These are phyloP conservation scores for Pontoporia blainvillei DNA, from an alignment of 2,113 vertebrate species.

Conservation along the genomic window DNA sequence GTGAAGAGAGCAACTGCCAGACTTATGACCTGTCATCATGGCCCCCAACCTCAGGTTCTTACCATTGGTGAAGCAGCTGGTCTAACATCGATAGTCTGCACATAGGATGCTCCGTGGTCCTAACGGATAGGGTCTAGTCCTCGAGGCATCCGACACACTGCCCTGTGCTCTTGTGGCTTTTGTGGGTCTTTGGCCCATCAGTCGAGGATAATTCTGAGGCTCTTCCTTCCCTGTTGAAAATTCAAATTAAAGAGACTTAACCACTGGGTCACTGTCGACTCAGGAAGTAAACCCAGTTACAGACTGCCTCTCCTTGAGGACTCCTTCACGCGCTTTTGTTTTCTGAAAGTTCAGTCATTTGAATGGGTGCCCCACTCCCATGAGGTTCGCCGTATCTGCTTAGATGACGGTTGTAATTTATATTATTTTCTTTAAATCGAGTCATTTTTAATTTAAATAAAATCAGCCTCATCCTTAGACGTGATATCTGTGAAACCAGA, in stretches of 20 bases:
- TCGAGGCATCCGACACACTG: not conserved
- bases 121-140: not conserved
- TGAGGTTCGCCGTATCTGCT: not conserved
- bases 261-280: not conserved
- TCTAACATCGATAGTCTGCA: not conserved
- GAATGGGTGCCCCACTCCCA: not conserved
- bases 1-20: not conserved
- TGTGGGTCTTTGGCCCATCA: not conserved
- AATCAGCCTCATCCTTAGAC: not conserved
- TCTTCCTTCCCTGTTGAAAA: not conserved
- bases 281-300: not conserved
- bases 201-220: not conserved
- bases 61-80: not conserved
- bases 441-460: not conserved
- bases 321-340: not conserved
- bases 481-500: not conserved
- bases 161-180: not conserved
- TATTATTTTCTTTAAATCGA: not conserved
- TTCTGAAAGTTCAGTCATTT: not conserved
- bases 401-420: not conserved
- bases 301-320: not conserved
- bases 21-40: not conserved
- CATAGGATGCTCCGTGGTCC: fast-evolving
- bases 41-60: not conserved
- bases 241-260: not conserved